Evolutionary conservation across 1,140 invertebrate genomes (phyloP).

Genomic region (Drosophila watanabei): DNA sequence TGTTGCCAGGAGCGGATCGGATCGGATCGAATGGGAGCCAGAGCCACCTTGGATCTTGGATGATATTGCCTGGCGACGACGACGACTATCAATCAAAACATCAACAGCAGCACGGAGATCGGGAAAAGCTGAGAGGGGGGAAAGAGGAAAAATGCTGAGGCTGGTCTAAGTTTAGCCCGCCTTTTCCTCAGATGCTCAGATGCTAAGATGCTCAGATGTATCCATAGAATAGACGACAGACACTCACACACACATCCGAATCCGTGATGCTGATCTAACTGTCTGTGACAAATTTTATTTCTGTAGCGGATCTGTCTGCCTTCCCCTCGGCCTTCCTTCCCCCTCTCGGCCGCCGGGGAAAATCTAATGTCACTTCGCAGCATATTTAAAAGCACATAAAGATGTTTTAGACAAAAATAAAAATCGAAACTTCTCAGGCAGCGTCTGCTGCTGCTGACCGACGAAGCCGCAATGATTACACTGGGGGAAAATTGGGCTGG

Average conservation of each 20-base stretch:
- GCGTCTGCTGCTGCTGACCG: slow-evolving; percentile 44
- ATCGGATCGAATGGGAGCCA: slow-evolving; percentile 4
- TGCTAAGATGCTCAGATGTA: slow-evolving; percentile 47
- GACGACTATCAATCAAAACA: slow-evolving; percentile 79
- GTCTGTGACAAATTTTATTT: slow-evolving; percentile 83
- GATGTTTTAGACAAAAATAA: slow-evolving; percentile 83
- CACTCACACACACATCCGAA: slow-evolving; percentile 29
- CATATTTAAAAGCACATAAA: slow-evolving; percentile 84
- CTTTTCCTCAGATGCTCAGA: slow-evolving; percentile 60
- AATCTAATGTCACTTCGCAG: slow-evolving; percentile 83
- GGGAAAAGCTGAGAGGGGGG: background rate
- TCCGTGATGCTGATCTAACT: slow-evolving; percentile 72
- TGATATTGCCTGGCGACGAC: slow-evolving; percentile 13
- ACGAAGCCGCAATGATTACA: slow-evolving; percentile 41
- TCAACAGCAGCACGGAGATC: slow-evolving; percentile 52
- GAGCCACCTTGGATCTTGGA: slow-evolving; percentile 56
- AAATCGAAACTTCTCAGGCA: slow-evolving; percentile 50
- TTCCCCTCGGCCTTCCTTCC: slow-evolving; percentile 37
- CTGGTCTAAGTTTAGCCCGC: slow-evolving; percentile 51
- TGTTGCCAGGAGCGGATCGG: slow-evolving; percentile 42
- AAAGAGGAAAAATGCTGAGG: slow-evolving; percentile 20
- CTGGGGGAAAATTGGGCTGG: background rate
- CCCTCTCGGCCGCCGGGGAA: slow-evolving; percentile 21
- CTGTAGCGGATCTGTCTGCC: slow-evolving; percentile 75
- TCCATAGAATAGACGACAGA: slow-evolving; percentile 34